Conservation (phyloP, 2,797 vertebrate genomes). For the Phoxinus dragarum region DNA sequence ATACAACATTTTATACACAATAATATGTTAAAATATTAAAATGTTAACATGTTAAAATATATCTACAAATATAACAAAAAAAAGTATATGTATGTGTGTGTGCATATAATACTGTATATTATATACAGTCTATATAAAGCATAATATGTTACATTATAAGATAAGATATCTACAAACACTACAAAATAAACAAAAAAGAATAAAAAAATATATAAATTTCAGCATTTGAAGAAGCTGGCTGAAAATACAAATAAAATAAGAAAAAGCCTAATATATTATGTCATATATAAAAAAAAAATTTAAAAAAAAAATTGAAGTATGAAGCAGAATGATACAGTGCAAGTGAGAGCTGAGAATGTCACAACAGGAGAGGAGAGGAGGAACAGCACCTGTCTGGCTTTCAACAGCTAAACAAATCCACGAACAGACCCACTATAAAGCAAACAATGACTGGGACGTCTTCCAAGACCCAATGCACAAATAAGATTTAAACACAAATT, state of each 20-base stretch:
- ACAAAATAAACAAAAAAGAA: neutral
- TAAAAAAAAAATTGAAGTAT: neutral
- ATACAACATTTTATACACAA: neutral
- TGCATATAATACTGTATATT: too few species aligned
- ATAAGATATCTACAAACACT: neutral
- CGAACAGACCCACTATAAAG: conserved; percentile 5
- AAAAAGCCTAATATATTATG: neutral
- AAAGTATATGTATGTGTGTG: too few species aligned
- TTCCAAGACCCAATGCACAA: neutral
- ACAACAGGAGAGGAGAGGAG: neutral
- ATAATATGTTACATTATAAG: too few species aligned
- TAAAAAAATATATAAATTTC: neutral
- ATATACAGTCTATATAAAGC: too few species aligned
- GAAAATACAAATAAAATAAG: neutral
- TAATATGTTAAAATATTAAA: neutral
- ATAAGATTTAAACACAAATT: conserved; percentile 12
- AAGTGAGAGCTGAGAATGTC: neutral
- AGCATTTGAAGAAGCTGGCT: neutral
- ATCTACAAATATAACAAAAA: neutral
- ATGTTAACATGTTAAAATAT: neutral
- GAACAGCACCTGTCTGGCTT: conserved; percentile 17
- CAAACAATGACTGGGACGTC: conserved; percentile 27
- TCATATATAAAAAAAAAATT: neutral
- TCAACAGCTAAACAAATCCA: conserved; percentile 25
- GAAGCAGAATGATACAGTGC: too few species aligned